Base-by-base conservation (phyloP, 2,888 invertebrate genomes). In the Conops quadrifasciatus region DNA sequence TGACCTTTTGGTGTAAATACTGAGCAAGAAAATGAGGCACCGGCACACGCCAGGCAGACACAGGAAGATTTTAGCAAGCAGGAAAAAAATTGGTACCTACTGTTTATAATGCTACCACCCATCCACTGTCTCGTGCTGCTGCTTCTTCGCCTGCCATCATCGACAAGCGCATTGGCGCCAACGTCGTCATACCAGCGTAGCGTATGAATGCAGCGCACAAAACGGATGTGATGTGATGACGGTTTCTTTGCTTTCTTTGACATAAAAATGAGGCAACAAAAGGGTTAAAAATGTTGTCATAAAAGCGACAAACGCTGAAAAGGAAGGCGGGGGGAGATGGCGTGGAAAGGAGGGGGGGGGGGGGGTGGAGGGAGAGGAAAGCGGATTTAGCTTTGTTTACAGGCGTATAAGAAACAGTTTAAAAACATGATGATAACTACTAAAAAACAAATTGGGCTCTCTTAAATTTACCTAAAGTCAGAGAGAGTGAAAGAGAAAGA, bases 1-100 rank as follows among this genome's bases (percentile, higher is more conserved):
- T 84, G 83, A 84, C 83, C 84, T 80, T 83, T 82, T 82, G 80
- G 83, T 83, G 81, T 78, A 83, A 84, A 84, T 84, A 83, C 82
- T 78, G 78, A 74, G 74, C 73, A 77, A 73, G 75, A 73, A 70
- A 66, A 19, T 36, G 36, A 36, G 24, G 26, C 21, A 47, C 45
- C 45, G 26, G 19, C 36, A 62, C 13, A 19, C 5, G 36, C 9
- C 36, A 36, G 4, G 36, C 36, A 36, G 36, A 36, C 36, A 36
- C 9, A 36, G 36, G 9, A 36, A 36, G 9, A 36, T 2, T 30
- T 60, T 30, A 11, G 59, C n/a, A 15, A n/a, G 59, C 28, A 60
- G 19, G 26, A 19, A 28, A n/a, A 65, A 30, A 47, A 19, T 19
- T 47, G 43, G 47, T n/a, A 36, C 36, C 36, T 9, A 7, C 4